Base-by-base conservation (phyloP, 2,797 vertebrate genomes). In the Chelonia mydas region DNA sequence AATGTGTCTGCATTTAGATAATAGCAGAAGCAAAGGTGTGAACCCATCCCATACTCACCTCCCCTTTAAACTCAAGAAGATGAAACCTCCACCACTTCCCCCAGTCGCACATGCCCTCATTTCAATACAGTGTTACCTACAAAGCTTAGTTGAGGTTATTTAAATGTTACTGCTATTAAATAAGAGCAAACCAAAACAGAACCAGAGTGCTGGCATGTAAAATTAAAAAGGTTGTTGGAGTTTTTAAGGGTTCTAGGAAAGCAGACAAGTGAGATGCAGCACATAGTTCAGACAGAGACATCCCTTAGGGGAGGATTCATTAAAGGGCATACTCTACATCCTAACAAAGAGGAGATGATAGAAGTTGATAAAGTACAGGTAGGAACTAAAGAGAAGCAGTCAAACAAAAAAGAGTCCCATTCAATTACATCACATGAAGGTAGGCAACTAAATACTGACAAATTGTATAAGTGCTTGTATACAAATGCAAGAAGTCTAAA, bases 1-100 rank as follows among this genome's bases (percentile, higher is more conserved):
- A 47, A 92, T n/a, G 9, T 0, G 0, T 27, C 57, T 3, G 3
- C 2, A 0, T 33, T 33, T 2, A 68, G 65, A 76, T 0, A 0
- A 57, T 57, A 57, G 79, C 68, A 79, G 72, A 51, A 51, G 78
- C 65, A 59, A 80, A 88, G 45, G 9, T 89, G 78, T 45, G 90
- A 61, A 79, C 33, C 37, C 54, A 92, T n/a, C 86, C 76, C 3
- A 0, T 88, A 17, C 41, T 12, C 72, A 57, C 31, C 82, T 54
- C 82, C 72, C 86, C 1, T 0, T 25, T 37, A 47, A 25, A 59
- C 74, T 50, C 65, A 33, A 54, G 23, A 7, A 90, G 31, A 41
- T 53, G 27, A 10, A 33, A 90, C 3, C 6, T 80, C 76, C 19
- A 50, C 86, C 0, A 0, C 54, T 88, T 87, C 57, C 21, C 61